Evolutionary conservation across 2,888 invertebrate species (phyloP), one percentile per base, ranked within the genome.

Genomic region (Catocala nupta): DNA sequence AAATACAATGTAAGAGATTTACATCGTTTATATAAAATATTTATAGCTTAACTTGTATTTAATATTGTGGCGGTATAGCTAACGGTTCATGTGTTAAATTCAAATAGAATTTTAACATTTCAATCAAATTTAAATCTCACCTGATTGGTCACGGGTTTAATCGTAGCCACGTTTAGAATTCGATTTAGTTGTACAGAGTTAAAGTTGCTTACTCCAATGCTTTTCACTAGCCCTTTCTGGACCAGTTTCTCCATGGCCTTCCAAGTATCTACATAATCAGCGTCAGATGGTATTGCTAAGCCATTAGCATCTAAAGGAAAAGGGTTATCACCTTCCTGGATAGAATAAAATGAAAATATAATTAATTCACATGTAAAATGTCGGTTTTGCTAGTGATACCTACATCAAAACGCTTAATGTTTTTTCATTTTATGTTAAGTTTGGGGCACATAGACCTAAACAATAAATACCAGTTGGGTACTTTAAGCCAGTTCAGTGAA

Each of bases 151-250:
- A 94, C 95, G 36, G 96, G 96, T 74, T 94, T 95, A 63, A 96
- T 94, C 62, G 87, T 93, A 50, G 95, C 95, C 44, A 87, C 87
- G 43, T 93, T 90, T 51, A 97, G 81, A 45, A 97, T 80, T 52
- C 96, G 92, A 71, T 96, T 94, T 55, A 97, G 89, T 86, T 97
- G 97, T 61, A 95, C 89, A 50, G 94, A 95, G 85, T 96, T 97
- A 80, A 97, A 97, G 87, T 97, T 97, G 43, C 96, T 96, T 42
- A 96, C 76, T 6, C 96, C 96, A 77, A 97, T 96, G 44, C 96
- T 95, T 71, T 95, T 96, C 0, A 95, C 94, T 10, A 97, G 86
- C 0, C 97, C 96, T 68, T 92, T 91, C 52, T 95, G 91, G 12
- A 96, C 95, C 53, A 95, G 89, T 62, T 95, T 92, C 84, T 97